Evolutionary conservation across 2,888 invertebrate genomes (phyloP).

Genomic region (Camponotus fellah): DNA sequence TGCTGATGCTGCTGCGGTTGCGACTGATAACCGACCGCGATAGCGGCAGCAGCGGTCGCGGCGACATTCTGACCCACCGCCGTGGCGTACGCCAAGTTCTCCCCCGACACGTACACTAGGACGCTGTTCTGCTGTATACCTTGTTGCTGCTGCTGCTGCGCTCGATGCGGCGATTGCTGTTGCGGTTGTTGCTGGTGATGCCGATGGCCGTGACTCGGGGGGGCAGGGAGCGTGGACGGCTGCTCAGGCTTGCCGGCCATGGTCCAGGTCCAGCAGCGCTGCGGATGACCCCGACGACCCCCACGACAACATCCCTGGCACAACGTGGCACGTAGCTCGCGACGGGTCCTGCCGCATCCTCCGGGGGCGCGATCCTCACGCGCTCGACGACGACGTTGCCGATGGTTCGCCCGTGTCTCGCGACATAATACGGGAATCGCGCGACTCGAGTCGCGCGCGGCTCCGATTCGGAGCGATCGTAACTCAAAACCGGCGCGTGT

Average conservation of each 20-base stretch:
- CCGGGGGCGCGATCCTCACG: conserved; percentile 74
- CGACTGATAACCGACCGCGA: conserved; percentile 78
- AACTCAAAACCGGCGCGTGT: conserved; percentile 48
- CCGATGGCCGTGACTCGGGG: conserved; percentile 81
- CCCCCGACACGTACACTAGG: conserved; percentile 88
- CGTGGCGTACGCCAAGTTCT: conserved; percentile 87
- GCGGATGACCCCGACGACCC: conserved; percentile 85
- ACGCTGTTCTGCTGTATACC: conserved; percentile 86
- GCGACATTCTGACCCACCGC: conserved; percentile 87
- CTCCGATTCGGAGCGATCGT: conserved; percentile 1
- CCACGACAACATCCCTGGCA: conserved; percentile 91
- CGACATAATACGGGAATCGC: conserved; percentile 64
- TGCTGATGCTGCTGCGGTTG: conserved; percentile 64
- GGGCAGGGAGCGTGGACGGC: conserved; percentile 86
- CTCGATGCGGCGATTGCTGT: conserved; percentile 66
- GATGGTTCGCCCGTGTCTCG: conserved; percentile 33
- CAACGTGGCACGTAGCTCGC: conserved; percentile 85
- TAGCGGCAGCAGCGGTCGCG: conserved; percentile 83
- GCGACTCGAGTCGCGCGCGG: neutral
- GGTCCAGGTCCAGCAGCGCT: conserved; percentile 87
- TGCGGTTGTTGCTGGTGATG: conserved; percentile 73
- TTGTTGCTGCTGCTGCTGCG: conserved; percentile 70
- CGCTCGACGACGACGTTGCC: conserved; percentile 55
- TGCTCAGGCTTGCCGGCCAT: conserved; percentile 94
- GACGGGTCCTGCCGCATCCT: conserved; percentile 85